Conservation (phyloP, 2,797 vertebrate genomes). For the Malacoctenus gilli region DNA sequence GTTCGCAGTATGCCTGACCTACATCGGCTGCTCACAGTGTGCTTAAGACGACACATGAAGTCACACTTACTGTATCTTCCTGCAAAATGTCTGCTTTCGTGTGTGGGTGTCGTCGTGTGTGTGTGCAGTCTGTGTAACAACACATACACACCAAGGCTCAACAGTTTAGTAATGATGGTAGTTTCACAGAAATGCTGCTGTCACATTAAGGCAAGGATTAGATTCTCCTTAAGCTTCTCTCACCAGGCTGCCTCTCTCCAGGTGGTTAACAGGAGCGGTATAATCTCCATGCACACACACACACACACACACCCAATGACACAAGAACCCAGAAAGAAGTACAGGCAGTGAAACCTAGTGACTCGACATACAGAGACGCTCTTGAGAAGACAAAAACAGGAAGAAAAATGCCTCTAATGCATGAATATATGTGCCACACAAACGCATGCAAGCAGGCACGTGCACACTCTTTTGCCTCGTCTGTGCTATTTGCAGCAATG, state of each 20-base stretch:
- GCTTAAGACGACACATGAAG: conserved; percentile 65
- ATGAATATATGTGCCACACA: conserved; percentile 12
- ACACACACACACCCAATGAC: background rate
- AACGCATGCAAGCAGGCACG: conserved; percentile 1
- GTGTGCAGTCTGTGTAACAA: conserved; percentile 12
- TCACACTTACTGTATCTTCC: conserved; percentile 51
- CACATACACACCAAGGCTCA: conserved; percentile 39
- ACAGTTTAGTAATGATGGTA: conserved; percentile 70
- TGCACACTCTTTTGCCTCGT: conserved; percentile 26
- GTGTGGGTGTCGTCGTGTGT: background rate
- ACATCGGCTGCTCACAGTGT: conserved; percentile 63
- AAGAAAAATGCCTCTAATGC: background rate
- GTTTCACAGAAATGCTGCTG: conserved; percentile 70
- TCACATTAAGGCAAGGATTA: conserved; percentile 78
- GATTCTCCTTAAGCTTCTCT: conserved; percentile 72
- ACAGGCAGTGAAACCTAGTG: conserved; percentile 27
- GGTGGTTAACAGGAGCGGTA: conserved; percentile 70
- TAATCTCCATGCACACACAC: conserved; percentile 59
- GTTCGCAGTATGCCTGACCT: conserved; percentile 71
- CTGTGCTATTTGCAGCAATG: conserved; percentile 54
- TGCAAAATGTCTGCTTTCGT: conserved; percentile 38
- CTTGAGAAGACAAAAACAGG: conserved; percentile 6
- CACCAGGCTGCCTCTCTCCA: conserved; percentile 66
- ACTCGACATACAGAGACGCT: conserved; percentile 19
- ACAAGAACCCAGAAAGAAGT: conserved; percentile 13